A percentile compares a stretch with the other conserved stretches of the same genome.
phyloP scores from a whole-genome alignment of 2,888 invertebrate genomes.

The Muschampia plurimacula region DNA sequence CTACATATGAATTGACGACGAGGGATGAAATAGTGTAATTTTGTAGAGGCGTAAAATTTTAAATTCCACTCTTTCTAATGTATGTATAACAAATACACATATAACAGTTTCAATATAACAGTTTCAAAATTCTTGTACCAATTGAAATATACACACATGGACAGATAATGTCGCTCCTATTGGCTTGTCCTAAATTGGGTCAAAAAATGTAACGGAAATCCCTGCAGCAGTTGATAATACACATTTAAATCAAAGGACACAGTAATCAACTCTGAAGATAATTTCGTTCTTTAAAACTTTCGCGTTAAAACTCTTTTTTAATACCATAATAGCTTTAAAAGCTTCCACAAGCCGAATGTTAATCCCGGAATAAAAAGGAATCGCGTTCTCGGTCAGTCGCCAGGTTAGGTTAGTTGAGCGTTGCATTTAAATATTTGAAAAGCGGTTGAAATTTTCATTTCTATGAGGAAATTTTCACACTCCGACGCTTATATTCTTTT shows the following conservation, averaged over 20 bases:
- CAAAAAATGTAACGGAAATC: too few relatives aligned
- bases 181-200: too few relatives aligned
- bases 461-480: slow-evolving; percentile 40
- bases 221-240: too few relatives aligned
- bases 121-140: too few relatives aligned
- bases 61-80: too few relatives aligned
- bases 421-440: slow-evolving; percentile 36
- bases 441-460: slow-evolving; percentile 39
- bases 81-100: too few relatives aligned
- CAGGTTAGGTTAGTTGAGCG: slow-evolving; percentile 32
- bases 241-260: background rate
- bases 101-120: too few relatives aligned
- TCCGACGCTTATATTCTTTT: slow-evolving; percentile 30
- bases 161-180: too few relatives aligned
- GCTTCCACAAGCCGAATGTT: slow-evolving; percentile 10
- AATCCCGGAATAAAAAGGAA: slow-evolving; percentile 13
- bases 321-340: slow-evolving; percentile 4
- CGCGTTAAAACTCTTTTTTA: background rate
- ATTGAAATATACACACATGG: too few relatives aligned
- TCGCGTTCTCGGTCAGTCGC: slow-evolving; percentile 17
- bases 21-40: too few relatives aligned
- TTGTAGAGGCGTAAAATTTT: too few relatives aligned
- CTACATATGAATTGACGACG: background rate
- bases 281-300: background rate
- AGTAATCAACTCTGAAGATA: background rate